Conservation (phyloP, 2,888 invertebrate species). For the Tenthredo notha region DNA sequence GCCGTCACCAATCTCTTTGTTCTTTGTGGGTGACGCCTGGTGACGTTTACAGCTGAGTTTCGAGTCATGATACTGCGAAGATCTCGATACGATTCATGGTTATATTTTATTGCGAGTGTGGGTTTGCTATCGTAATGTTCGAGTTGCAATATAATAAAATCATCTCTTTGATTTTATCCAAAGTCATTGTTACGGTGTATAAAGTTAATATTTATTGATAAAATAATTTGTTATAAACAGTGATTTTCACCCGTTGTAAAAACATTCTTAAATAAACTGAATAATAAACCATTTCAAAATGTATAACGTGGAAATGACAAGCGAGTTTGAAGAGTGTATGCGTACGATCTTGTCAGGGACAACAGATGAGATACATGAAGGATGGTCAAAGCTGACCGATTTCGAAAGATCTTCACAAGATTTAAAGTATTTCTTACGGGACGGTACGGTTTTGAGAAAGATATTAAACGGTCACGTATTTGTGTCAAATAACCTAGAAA, state of each 20-base stretch:
- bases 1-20: not conserved
- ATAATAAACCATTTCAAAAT: slow-evolving; percentile 4
- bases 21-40: not conserved
- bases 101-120: not conserved
- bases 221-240: not conserved
- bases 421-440: not conserved
- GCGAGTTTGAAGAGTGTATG: slow-evolving; percentile 47
- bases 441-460: slow-evolving; percentile 33
- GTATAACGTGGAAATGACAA: slow-evolving; percentile 48
- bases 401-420: slow-evolving; percentile 32
- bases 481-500: slow-evolving; percentile 65
- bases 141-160: slow-evolving; percentile 47
- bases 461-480: slow-evolving; percentile 34
- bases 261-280: not conserved
- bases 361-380: slow-evolving; percentile 39
- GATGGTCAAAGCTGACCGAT: slow-evolving; percentile 47
- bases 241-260: not conserved
- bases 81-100: not conserved
- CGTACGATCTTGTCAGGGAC: slow-evolving; percentile 52
- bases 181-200: slow-evolving; percentile 48
- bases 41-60: not conserved
- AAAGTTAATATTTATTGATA: slow-evolving; percentile 46
- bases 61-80: not conserved
- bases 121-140: not conserved
- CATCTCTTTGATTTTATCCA: slow-evolving; percentile 49